Evolutionary conservation across 2,113 vertebrate genomes (phyloP).

Genomic region (Panurus biarmicus): DNA sequence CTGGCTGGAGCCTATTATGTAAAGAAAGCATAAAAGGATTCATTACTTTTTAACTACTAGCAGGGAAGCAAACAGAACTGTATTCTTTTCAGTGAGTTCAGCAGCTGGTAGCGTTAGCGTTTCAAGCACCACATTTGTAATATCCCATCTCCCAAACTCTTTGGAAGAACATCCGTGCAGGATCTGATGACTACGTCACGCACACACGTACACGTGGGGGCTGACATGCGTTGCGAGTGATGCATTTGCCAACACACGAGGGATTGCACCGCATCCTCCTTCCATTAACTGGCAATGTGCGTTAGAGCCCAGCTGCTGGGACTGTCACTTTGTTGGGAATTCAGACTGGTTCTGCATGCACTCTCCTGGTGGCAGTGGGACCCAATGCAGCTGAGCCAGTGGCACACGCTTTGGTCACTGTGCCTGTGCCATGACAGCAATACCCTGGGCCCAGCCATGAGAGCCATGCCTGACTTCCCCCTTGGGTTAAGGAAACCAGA

Average conservation of each 20-base stretch:
- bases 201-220: fast-evolving
- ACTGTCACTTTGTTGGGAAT: fast-evolving
- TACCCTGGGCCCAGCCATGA: not conserved
- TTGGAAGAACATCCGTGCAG: not conserved
- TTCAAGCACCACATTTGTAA: not conserved
- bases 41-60: constrained; percentile 60
- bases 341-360: not conserved
- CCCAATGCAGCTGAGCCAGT: fast-evolving
- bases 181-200: not conserved
- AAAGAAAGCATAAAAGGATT: constrained; percentile 64
- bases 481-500: not conserved
- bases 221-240: not conserved
- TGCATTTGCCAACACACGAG: not conserved
- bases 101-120: not conserved
- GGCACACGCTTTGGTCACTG: not conserved
- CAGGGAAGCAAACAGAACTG: not conserved
- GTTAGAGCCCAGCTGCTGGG: not conserved
- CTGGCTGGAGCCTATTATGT: constrained; percentile 56
- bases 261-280: not conserved
- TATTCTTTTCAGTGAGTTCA: not conserved
- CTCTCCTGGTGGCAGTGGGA: not conserved
- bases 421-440: fast-evolving
- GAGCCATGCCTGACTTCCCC: not conserved
- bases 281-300: fast-evolving
- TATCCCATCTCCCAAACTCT: not conserved